A percentile compares a stretch with the other conserved stretches of the same genome.
These are phyloP conservation scores for Ispidina lecontei DNA, from an alignment of 2,797 vertebrate genomes.

Conservation along the genomic window DNA sequence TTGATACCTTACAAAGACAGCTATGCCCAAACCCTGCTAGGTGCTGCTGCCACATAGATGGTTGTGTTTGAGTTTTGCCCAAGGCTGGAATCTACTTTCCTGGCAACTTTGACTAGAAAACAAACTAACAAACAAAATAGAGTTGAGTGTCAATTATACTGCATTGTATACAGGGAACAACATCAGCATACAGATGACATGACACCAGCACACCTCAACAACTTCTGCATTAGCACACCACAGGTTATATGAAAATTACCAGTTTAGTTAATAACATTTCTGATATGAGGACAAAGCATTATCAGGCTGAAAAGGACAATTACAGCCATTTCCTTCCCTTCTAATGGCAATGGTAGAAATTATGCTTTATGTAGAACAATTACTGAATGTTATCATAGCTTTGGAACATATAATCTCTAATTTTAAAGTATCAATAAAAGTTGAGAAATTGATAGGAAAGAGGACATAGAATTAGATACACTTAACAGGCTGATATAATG, in stretches of 20 bases:
- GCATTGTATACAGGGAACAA: background rate
- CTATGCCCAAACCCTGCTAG: background rate
- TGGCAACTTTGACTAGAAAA: background rate
- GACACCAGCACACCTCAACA: background rate
- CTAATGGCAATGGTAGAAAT: background rate
- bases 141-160: background rate
- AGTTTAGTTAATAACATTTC: background rate
- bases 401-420: background rate
- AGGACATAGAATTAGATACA: background rate
- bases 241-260: background rate
- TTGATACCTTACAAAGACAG: background rate
- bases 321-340: background rate
- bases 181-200: background rate
- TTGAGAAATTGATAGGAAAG: background rate
- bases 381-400: background rate
- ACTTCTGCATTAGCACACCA: background rate
- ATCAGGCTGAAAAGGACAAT: background rate
- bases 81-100: background rate
- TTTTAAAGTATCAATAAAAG: background rate
- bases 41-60: background rate
- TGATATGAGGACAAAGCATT: background rate
- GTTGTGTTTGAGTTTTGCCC: background rate
- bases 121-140: background rate
- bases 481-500: background rate
- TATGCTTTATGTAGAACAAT: background rate